A percentile compares a stretch with the other conserved stretches of the same genome.
Conservation (phyloP, 2,888 invertebrate species). For the Tortricodes alternella region DNA sequence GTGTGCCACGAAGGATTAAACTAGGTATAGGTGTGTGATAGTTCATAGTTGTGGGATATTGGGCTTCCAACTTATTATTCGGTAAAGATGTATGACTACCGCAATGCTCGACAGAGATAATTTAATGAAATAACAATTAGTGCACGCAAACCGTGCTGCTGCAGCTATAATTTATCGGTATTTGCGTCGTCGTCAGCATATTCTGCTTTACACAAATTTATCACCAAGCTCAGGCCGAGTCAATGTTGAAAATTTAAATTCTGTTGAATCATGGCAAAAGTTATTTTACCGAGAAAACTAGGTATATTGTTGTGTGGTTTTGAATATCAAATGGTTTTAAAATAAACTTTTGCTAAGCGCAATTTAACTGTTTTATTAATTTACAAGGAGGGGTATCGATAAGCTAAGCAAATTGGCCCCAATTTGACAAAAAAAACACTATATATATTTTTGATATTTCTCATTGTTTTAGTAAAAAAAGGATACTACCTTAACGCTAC, state of each 20-base stretch:
- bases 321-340: background rate
- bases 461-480: too few species aligned
- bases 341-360: background rate
- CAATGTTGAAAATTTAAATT: constrained; percentile 29
- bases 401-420: too few species aligned
- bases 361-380: background rate
- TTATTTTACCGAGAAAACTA: constrained; percentile 11
- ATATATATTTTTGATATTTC: too few species aligned
- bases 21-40: too few species aligned
- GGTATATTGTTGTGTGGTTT: background rate
- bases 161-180: constrained; percentile 33
- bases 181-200: constrained; percentile 46
- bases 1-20: too few species aligned
- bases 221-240: constrained; percentile 25
- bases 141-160: constrained; percentile 22
- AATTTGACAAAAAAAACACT: too few species aligned
- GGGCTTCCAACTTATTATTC: constrained; percentile 3
- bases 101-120: constrained; percentile 5
- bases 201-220: constrained; percentile 45
- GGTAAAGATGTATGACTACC: constrained; percentile 12
- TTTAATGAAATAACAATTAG: constrained; percentile 31
- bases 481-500: too few species aligned
- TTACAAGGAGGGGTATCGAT: too few species aligned
- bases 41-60: too few species aligned
- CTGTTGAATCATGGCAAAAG: constrained; percentile 22